phyloP scores from a whole-genome alignment of 1,140 invertebrate genomes.

The Drosophila auraria region DNA sequence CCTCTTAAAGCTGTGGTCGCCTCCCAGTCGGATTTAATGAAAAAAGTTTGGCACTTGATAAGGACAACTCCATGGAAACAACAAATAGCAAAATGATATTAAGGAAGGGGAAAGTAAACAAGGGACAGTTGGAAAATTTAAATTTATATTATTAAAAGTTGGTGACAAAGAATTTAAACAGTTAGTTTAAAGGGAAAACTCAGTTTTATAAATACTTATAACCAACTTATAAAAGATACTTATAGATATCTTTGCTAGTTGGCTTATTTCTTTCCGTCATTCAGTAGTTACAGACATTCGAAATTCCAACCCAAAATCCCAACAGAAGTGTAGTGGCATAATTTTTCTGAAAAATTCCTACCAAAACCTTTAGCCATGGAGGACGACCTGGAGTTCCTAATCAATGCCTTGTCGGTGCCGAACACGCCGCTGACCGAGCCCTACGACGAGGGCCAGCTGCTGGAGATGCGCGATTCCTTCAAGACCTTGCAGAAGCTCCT shows the following conservation, averaged over 20 bases:
- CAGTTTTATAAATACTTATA: neutral
- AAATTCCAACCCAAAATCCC: slow-evolving; percentile 14
- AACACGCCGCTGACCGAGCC: slow-evolving; percentile 37
- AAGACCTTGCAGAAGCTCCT: slow-evolving; percentile 43
- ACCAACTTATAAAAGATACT: neutral
- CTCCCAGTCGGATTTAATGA: slow-evolving; percentile 55
- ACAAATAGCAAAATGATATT: neutral
- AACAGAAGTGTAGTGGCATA: neutral
- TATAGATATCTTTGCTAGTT: too few relatives aligned
- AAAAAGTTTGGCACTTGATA: slow-evolving; percentile 61
- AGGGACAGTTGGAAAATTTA: neutral
- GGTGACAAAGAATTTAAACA: neutral
- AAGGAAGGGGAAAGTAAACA: neutral
- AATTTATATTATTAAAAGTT: neutral
- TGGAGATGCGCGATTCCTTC: slow-evolving; percentile 63
- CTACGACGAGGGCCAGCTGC: slow-evolving; percentile 32
- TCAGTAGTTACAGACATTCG: neutral
- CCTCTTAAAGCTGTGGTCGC: slow-evolving; percentile 46
- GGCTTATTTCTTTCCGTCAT: neutral
- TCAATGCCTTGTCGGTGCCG: slow-evolving; percentile 51
- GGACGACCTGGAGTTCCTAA: slow-evolving; percentile 62
- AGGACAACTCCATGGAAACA: slow-evolving; percentile 10
- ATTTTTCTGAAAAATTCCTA: neutral
- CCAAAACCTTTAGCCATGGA: slow-evolving; percentile 39
- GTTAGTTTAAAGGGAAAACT: neutral